Evolutionary conservation across 2,888 invertebrate species (phyloP).

Genomic region (Nymphalis polychloros): DNA sequence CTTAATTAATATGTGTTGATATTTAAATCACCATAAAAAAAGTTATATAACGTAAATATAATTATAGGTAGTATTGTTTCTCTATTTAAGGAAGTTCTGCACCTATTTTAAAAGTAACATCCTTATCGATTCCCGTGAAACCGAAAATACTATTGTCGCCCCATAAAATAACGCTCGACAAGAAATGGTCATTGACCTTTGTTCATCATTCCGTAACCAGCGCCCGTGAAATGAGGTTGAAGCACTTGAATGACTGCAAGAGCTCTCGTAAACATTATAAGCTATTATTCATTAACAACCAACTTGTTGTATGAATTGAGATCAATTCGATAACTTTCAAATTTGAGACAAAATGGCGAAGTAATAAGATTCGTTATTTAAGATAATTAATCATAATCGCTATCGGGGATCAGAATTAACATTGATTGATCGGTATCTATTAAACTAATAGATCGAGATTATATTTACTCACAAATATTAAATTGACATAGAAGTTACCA

Average conservation of each 20-base stretch:
- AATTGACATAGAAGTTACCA: too few relatives aligned
- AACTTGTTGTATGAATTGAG: conserved; percentile 3
- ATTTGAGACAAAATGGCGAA: not conserved
- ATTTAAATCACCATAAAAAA: too few relatives aligned
- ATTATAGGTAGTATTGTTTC: too few relatives aligned
- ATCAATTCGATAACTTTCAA: not conserved
- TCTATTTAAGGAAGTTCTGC: too few relatives aligned
- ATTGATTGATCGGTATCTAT: not conserved
- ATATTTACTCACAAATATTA: too few relatives aligned
- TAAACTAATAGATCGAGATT: not conserved
- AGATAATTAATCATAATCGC: not conserved
- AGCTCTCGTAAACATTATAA: conserved; percentile 2
- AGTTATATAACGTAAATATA: too few relatives aligned
- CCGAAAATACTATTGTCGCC: not conserved
- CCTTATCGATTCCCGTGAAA: not conserved
- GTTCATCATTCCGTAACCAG: conserved; percentile 10
- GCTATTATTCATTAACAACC: not conserved
- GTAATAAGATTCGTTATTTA: not conserved
- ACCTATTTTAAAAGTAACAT: not conserved
- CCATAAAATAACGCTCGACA: conserved; percentile 16
- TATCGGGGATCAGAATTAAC: not conserved
- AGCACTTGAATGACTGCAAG: conserved; percentile 10
- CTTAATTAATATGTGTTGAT: too few relatives aligned
- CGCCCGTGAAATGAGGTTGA: conserved; percentile 17
- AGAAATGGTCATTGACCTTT: conserved; percentile 25